A percentile compares a stretch with the other conserved stretches of the same genome.
phyloP scores from a whole-genome alignment of 1,140 invertebrate genomes.

The Diorhabda carinulata region DNA sequence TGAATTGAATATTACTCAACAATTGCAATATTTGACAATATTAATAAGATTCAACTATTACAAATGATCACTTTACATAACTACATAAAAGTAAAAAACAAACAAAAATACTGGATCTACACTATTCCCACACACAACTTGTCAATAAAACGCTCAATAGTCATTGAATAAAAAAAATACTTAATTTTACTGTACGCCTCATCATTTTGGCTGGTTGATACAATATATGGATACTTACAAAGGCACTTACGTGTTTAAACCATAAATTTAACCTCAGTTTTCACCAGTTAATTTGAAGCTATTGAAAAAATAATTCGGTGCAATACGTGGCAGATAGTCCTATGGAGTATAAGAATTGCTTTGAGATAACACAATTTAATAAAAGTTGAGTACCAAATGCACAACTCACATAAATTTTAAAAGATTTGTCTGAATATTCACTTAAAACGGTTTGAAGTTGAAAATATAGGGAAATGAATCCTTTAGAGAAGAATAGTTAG shows the following conservation, averaged over 20 bases:
- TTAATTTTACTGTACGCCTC: conserved; percentile 15
- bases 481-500: no score
- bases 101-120: conserved; percentile 12
- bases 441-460: no score
- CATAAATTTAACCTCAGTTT: neutral
- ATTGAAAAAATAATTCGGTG: no score
- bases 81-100: neutral
- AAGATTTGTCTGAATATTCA: no score
- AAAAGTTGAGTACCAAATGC: no score
- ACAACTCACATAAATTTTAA: no score
- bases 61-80: neutral
- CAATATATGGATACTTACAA: neutral
- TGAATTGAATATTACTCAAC: conserved; percentile 1
- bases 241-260: neutral
- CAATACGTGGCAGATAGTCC: no score
- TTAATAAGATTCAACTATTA: neutral
- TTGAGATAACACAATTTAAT: no score
- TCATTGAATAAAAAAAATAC: conserved; percentile 21
- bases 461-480: no score
- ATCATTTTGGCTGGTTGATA: neutral
- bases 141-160: conserved; percentile 21
- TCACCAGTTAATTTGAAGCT: neutral
- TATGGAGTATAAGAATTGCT: no score
- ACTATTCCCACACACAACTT: conserved; percentile 12
- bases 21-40: neutral